These are phyloP conservation scores for Lutraria rhynchaena DNA, from an alignment of 1,140 invertebrate species.

Conservation along the genomic window DNA sequence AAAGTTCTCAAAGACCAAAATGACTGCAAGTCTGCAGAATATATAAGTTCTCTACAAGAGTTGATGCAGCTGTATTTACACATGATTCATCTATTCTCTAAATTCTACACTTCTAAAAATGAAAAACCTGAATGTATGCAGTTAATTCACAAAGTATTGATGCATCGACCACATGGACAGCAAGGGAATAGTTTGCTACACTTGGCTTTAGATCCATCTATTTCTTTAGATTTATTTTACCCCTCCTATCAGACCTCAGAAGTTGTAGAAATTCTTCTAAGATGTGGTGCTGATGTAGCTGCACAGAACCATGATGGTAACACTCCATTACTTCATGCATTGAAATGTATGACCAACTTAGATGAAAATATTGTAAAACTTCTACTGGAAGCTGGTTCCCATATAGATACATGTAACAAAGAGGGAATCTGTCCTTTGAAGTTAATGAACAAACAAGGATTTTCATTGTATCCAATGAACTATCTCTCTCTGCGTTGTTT, in stretches of 20 bases:
- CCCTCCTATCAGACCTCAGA: slow-evolving; percentile 65
- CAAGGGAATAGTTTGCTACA: slow-evolving; percentile 92
- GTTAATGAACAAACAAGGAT: slow-evolving; percentile 86
- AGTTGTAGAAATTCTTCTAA: slow-evolving; percentile 65
- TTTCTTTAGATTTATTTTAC: slow-evolving; percentile 67
- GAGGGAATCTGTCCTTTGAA: slow-evolving; percentile 87
- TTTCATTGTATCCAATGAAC: slow-evolving; percentile 86
- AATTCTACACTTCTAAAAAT: slow-evolving; percentile 82
- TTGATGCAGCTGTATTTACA: slow-evolving; percentile 85
- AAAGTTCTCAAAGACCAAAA: background rate
- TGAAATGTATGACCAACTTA: slow-evolving; percentile 56
- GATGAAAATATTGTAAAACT: slow-evolving; percentile 89
- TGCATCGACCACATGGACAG: slow-evolving; percentile 87
- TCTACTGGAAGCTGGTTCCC: slow-evolving; percentile 87
- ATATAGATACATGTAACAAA: slow-evolving; percentile 89
- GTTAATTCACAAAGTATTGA: slow-evolving; percentile 86
- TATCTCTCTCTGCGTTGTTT: slow-evolving; percentile 91
- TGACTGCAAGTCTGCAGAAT: background rate
- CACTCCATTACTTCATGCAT: slow-evolving; percentile 66
- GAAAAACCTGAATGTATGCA: slow-evolving; percentile 82
- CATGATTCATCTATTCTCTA: slow-evolving; percentile 75
- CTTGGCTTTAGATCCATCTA: slow-evolving; percentile 85
- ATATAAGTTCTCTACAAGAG: slow-evolving; percentile 64
- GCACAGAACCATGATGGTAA: slow-evolving; percentile 62
- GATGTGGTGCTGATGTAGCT: slow-evolving; percentile 67